phyloP scores from a whole-genome alignment of 2,888 invertebrate species.

The Ariolimax columbianus region DNA sequence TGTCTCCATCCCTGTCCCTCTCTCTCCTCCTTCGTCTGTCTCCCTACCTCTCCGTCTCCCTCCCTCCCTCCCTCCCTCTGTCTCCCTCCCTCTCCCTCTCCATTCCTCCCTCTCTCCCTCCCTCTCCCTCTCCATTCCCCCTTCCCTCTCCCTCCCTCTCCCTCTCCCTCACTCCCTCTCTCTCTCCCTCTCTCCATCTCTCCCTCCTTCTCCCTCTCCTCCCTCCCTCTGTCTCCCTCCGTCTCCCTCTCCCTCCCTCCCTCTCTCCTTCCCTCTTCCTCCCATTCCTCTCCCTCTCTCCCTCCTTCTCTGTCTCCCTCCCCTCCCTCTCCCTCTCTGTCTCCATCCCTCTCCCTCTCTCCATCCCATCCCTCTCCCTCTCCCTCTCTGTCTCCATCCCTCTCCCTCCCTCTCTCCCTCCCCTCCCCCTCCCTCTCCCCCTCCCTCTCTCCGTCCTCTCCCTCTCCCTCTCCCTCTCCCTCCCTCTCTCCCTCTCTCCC shows the following conservation, averaged over 20 bases:
- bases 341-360: background rate
- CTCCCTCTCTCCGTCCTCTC: background rate
- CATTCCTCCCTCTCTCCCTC: background rate
- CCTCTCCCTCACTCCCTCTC: background rate
- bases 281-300: background rate
- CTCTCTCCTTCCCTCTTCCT: background rate
- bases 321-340: background rate
- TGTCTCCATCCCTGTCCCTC: background rate
- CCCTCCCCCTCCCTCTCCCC: background rate
- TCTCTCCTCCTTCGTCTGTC: background rate
- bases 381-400: background rate
- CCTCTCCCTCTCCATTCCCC: background rate
- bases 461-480: background rate
- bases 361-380: background rate
- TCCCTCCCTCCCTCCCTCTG: background rate
- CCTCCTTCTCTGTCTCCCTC: background rate
- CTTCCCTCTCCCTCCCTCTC: background rate
- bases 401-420: background rate
- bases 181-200: background rate
- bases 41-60: background rate
- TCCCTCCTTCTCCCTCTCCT: background rate
- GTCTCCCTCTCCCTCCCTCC: background rate
- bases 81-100: background rate
- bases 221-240: background rate
- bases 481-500: constrained; percentile 4